Percentiles rank a stretch among this genome's conserved stretches.
These are phyloP conservation scores for Leptarthrus brevirostris DNA, from an alignment of 2,888 invertebrate genomes.

Conservation along the genomic window DNA sequence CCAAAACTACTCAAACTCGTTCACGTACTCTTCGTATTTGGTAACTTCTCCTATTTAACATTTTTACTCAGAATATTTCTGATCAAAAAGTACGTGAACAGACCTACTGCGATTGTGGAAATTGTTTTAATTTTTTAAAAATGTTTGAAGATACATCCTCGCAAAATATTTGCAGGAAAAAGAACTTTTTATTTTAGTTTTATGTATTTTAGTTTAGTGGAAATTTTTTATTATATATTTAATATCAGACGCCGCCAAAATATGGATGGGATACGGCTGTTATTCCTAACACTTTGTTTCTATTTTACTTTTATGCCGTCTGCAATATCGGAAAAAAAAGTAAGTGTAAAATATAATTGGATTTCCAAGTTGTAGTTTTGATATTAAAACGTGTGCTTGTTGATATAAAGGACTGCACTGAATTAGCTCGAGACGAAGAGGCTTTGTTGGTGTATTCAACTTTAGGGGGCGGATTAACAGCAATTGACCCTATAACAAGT, in stretches of 20 bases:
- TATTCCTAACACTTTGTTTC: conserved; percentile 39
- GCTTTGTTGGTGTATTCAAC: conserved; percentile 89
- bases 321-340: conserved; percentile 46
- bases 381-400: background rate
- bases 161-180: background rate
- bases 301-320: conserved; percentile 16
- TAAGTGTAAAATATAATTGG: conserved; percentile 14
- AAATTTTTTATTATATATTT: conserved; percentile 8
- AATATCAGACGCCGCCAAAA: background rate
- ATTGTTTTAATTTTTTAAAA: background rate
- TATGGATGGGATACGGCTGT: conserved; percentile 21
- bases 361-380: background rate
- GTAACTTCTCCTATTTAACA: too few relatives aligned
- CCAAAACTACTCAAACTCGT: too few relatives aligned
- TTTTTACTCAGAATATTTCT: too few relatives aligned
- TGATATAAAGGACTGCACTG: conserved; percentile 70
- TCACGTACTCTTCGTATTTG: too few relatives aligned
- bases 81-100: too few relatives aligned
- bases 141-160: background rate
- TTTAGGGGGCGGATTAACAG: conserved; percentile 90
- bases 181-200: background rate
- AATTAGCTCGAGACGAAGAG: conserved; percentile 77
- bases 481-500: conserved; percentile 88
- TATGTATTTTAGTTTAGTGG: too few relatives aligned
- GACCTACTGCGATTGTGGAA: background rate